Percentiles rank a stretch among this genome's conserved stretches.
These are phyloP conservation scores for Tonatia bakeri DNA, from an alignment of 2,113 vertebrate genomes.

Conservation along the genomic window DNA sequence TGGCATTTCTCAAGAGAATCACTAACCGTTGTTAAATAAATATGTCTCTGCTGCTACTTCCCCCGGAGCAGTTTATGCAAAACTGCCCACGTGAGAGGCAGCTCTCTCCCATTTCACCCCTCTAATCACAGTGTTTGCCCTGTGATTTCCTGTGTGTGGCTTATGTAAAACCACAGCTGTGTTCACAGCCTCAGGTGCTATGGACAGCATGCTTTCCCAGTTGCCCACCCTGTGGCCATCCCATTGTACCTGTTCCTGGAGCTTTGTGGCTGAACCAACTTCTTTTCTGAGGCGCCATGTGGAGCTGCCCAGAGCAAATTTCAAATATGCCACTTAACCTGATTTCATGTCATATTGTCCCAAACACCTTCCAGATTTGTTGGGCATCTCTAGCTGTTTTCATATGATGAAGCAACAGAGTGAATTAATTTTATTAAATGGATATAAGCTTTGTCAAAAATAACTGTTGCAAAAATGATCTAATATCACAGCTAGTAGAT, in stretches of 20 bases:
- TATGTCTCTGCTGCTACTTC: background rate
- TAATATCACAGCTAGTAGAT: background rate
- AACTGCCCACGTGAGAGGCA: background rate
- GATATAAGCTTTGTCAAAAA: background rate
- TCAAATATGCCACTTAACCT: background rate
- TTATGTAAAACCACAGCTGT: background rate
- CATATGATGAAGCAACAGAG: background rate
- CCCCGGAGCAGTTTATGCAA: background rate
- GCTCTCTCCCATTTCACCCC: background rate
- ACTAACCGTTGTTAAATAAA: background rate
- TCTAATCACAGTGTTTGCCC: background rate
- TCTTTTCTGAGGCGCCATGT: background rate
- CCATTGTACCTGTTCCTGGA: background rate
- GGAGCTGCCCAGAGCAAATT: background rate
- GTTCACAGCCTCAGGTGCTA: background rate
- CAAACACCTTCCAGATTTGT: background rate
- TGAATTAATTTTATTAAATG: background rate
- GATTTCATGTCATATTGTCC: background rate
- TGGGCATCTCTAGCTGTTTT: background rate
- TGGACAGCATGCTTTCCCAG: background rate
- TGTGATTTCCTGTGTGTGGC: background rate
- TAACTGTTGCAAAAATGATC: background rate
- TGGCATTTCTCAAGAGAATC: background rate
- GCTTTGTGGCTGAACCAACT: background rate
- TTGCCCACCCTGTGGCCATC: fast-evolving